phyloP scores from a whole-genome alignment of 2,113 vertebrate genomes.

The Pelmatolapia mariae region DNA sequence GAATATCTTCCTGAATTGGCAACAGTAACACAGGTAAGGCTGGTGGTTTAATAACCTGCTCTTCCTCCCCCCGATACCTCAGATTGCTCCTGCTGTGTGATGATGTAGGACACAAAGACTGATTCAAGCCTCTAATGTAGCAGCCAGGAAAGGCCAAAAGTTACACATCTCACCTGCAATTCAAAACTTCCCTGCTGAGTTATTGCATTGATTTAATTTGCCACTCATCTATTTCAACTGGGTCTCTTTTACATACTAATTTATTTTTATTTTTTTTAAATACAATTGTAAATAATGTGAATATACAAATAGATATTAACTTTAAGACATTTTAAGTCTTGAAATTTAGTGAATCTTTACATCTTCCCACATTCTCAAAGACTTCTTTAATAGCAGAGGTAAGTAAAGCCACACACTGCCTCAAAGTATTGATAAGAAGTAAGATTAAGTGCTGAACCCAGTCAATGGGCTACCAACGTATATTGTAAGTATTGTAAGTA shows the following conservation, averaged over 20 bases:
- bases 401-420: background rate
- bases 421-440: background rate
- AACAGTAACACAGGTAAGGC: background rate
- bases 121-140: background rate
- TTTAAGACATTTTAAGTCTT: no score
- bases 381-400: background rate
- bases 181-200: background rate
- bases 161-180: background rate
- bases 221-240: background rate
- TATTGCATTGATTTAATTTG: background rate
- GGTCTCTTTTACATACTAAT: background rate
- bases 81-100: background rate
- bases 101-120: background rate
- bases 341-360: background rate
- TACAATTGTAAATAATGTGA: background rate
- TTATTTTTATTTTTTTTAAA: background rate
- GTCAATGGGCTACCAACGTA: background rate
- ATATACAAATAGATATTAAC: no score
- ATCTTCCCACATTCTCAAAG: background rate
- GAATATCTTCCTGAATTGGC: background rate
- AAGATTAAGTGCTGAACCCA: background rate
- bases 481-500: background rate
- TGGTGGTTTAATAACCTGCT: background rate
- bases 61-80: background rate
- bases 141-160: background rate